Evolutionary conservation across 2,113 vertebrate genomes (phyloP).

Genomic region (Corythornis vintsioides): DNA sequence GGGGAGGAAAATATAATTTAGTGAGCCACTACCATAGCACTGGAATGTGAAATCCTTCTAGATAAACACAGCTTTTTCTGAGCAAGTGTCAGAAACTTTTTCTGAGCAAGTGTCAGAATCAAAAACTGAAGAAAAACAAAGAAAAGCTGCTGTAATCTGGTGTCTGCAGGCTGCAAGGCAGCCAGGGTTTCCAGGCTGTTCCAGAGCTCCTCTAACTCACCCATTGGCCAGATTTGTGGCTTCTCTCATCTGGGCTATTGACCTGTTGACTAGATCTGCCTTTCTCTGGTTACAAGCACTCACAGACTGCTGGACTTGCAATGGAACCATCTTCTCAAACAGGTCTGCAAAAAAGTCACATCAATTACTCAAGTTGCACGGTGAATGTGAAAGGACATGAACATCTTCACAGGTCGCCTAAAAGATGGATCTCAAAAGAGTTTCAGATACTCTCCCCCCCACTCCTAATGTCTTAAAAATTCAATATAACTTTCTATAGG

Average conservation of each 20-base stretch:
- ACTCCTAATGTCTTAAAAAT: background rate
- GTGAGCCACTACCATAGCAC: background rate
- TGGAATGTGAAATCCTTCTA: background rate
- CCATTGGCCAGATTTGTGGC: slow-evolving; percentile 95
- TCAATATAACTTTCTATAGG: background rate
- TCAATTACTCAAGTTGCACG: background rate
- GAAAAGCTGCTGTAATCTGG: background rate
- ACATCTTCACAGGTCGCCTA: background rate
- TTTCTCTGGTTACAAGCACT: slow-evolving; percentile 89
- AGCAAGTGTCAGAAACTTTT: too few species aligned
- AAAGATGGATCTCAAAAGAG: background rate
- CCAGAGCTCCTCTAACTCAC: slow-evolving; percentile 64
- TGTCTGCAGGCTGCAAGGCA: background rate
- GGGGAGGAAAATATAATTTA: background rate
- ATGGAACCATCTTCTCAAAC: slow-evolving; percentile 98
- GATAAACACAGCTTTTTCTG: background rate
- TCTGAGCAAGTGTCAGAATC: background rate
- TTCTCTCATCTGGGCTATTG: slow-evolving; percentile 94
- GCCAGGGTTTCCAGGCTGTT: background rate
- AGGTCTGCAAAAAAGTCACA: slow-evolving; percentile 78
- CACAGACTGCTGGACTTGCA: slow-evolving; percentile 93
- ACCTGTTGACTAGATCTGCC: slow-evolving; percentile 90
- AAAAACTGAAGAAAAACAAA: background rate
- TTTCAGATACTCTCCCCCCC: background rate
- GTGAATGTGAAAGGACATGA: background rate